Percentiles rank a stretch among this genome's conserved stretches.
These are phyloP conservation scores for Galagoides demidoff DNA, from an alignment of 2,797 vertebrate genomes.

Conservation along the genomic window DNA sequence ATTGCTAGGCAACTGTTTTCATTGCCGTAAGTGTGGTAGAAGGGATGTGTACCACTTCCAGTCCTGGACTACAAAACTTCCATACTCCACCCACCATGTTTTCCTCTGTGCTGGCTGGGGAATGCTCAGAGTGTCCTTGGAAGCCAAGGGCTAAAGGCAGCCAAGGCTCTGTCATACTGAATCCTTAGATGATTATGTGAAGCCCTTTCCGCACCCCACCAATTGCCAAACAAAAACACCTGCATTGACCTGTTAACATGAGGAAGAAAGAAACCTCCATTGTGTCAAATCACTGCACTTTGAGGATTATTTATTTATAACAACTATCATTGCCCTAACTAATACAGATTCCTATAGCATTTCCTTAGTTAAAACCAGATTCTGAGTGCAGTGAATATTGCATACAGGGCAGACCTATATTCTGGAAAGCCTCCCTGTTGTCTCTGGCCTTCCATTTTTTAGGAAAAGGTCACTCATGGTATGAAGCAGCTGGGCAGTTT, in stretches of 20 bases:
- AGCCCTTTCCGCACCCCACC: background rate
- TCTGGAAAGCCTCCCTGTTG: constrained; percentile 9
- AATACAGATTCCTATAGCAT: background rate
- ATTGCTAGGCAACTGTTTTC: background rate
- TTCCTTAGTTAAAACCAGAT: background rate
- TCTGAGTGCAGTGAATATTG: background rate
- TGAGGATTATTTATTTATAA: background rate
- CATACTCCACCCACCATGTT: background rate
- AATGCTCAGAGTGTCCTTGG: background rate
- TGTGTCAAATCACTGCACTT: background rate
- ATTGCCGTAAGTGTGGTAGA: background rate
- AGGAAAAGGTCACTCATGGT: background rate
- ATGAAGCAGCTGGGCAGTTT: constrained; percentile 34
- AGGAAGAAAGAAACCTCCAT: background rate
- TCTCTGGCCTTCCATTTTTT: background rate
- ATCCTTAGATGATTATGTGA: background rate
- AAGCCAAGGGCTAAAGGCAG: background rate
- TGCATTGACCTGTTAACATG: background rate
- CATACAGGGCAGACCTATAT: background rate
- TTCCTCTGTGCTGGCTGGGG: background rate
- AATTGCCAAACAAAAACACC: background rate
- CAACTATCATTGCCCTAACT: background rate
- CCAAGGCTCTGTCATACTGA: background rate
- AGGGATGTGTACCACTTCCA: background rate
- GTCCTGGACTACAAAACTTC: background rate